Percentiles rank a stretch among this genome's conserved stretches.
These are phyloP conservation scores for Trachurus trachurus DNA, from an alignment of 2,797 vertebrate species.

Conservation along the genomic window DNA sequence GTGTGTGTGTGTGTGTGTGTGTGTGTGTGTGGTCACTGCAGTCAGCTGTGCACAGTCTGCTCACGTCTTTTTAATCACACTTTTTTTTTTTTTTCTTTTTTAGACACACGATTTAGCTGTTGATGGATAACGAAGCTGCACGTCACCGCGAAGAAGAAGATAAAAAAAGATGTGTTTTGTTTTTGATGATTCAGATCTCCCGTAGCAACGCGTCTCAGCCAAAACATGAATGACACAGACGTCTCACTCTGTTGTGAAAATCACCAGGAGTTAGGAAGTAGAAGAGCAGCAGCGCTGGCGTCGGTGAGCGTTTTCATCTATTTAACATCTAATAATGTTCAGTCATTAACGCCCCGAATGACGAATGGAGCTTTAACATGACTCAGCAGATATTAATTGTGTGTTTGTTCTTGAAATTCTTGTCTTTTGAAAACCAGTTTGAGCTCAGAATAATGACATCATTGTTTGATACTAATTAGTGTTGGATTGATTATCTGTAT, in stretches of 20 bases:
- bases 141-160: background rate
- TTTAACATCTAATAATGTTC: background rate
- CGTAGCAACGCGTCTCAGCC: background rate
- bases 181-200: constrained; percentile 2
- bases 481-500: too few relatives aligned
- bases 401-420: background rate
- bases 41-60: background rate
- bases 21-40: background rate
- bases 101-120: background rate
- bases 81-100: background rate
- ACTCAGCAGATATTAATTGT: background rate
- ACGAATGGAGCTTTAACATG: background rate
- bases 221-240: constrained; percentile 2
- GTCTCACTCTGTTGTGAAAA: background rate
- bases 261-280: too few relatives aligned
- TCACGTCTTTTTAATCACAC: background rate
- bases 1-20: too few relatives aligned
- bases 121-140: background rate
- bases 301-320: background rate
- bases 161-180: background rate
- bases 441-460: background rate
- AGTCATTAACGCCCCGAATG: background rate
- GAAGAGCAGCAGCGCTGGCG: too few relatives aligned
- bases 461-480: background rate
- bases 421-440: background rate